A percentile compares a stretch with the other conserved stretches of the same genome.
These are phyloP conservation scores for Bombus waltoni DNA, from an alignment of 1,140 invertebrate species.

Conservation along the genomic window DNA sequence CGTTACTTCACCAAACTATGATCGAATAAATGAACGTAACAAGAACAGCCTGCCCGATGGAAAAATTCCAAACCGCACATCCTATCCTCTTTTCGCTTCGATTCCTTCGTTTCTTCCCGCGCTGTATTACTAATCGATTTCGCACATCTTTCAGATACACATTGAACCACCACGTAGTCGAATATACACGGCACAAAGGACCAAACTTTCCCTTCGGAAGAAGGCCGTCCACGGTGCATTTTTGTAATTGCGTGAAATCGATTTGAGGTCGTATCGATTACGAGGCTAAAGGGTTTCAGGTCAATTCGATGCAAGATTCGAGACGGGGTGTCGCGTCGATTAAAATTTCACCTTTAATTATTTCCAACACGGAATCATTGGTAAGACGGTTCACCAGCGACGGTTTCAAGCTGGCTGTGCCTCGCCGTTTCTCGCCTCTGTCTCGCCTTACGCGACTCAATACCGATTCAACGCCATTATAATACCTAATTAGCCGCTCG, in stretches of 20 bases:
- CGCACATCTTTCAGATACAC: background rate
- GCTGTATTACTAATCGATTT: slow-evolving; percentile 10
- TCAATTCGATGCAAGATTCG: slow-evolving; percentile 38
- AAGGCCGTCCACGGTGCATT: background rate
- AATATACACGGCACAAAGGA: background rate
- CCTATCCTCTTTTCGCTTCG: background rate
- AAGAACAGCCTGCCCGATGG: background rate
- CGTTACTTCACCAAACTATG: too few species aligned
- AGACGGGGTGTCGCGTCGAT: slow-evolving; percentile 23
- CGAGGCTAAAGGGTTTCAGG: slow-evolving; percentile 2
- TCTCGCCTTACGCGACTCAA: slow-evolving; percentile 55
- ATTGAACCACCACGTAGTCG: too few species aligned
- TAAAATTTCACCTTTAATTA: slow-evolving; percentile 55
- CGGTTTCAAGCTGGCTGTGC: background rate
- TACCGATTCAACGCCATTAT: slow-evolving; percentile 72
- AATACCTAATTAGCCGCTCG: slow-evolving; percentile 76
- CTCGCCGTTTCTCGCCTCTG: background rate
- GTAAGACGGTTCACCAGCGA: background rate
- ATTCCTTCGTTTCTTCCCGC: background rate
- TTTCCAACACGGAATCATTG: slow-evolving; percentile 38
- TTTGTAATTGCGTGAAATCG: slow-evolving; percentile 28
- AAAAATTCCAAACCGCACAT: slow-evolving; percentile 9
- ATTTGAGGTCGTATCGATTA: slow-evolving; percentile 27
- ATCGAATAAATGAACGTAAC: slow-evolving; percentile 1
- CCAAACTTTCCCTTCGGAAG: background rate